Conservation (phyloP, 2,113 vertebrate species). For the Phyllostomus discolor region DNA sequence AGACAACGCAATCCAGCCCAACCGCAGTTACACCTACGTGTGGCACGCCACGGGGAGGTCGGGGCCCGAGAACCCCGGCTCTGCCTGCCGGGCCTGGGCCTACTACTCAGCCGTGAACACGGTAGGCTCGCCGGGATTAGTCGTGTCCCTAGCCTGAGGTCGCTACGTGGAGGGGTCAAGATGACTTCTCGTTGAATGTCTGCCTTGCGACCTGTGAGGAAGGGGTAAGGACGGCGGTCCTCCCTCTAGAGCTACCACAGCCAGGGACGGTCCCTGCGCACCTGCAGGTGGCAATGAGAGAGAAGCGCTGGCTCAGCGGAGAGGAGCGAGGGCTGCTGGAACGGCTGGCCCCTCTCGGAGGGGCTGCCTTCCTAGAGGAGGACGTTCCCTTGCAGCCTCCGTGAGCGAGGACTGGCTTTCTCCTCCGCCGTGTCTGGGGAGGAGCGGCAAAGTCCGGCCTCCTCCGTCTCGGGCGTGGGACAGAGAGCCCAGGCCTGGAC, state of each 20-base stretch:
- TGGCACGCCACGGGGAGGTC: conserved; percentile 85
- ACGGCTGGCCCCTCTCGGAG: not conserved
- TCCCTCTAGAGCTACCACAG: not conserved
- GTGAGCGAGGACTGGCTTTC: not conserved
- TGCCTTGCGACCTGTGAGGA: not conserved
- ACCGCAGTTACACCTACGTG: conserved; percentile 88
- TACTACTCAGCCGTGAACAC: conserved; percentile 94
- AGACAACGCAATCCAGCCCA: conserved; percentile 88
- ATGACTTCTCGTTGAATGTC: not conserved
- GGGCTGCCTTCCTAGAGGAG: not conserved
- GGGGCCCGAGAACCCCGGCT: conserved; percentile 81
- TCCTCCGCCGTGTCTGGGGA: not conserved
- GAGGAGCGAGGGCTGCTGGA: not conserved
- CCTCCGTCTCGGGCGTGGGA: not conserved
- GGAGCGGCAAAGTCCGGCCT: not conserved
- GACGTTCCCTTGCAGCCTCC: not conserved
- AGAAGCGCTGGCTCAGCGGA: not conserved
- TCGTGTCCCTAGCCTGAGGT: not conserved
- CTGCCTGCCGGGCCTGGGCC: conserved; percentile 89
- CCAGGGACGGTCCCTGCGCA: not conserved
- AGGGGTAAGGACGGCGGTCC: not conserved
- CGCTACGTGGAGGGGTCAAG: not conserved
- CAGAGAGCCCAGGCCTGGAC: not conserved
- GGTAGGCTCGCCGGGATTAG: conserved; percentile 78
- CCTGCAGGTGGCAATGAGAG: not conserved